These are phyloP conservation scores for Drosophila willistoni DNA, from an alignment of 1,140 invertebrate species.

Conservation along the genomic window DNA sequence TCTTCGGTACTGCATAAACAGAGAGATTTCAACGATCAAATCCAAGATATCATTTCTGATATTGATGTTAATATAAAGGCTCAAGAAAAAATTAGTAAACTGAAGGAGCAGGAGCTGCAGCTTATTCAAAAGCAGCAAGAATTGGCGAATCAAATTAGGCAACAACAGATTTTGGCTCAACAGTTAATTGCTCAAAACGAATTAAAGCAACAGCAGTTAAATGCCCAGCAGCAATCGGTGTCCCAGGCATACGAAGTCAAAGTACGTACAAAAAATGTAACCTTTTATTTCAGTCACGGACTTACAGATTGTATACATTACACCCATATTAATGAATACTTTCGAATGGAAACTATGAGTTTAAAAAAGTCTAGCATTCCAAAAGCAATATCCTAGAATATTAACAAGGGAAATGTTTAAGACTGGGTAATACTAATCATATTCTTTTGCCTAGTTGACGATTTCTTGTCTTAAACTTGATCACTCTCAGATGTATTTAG, in stretches of 20 bases:
- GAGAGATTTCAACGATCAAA: constrained; percentile 85
- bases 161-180: constrained; percentile 68
- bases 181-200: constrained; percentile 58
- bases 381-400: too few relatives aligned
- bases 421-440: too few relatives aligned
- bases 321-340: too few relatives aligned
- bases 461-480: too few relatives aligned
- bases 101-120: constrained; percentile 65
- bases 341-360: too few relatives aligned
- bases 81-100: constrained; percentile 63
- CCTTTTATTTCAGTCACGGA: not conserved
- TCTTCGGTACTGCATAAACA: constrained; percentile 50
- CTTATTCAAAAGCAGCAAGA: constrained; percentile 71
- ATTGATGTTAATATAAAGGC: constrained; percentile 85
- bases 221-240: constrained; percentile 17
- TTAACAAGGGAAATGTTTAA: too few relatives aligned
- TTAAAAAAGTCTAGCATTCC: too few relatives aligned
- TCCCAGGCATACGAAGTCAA: constrained; percentile 1
- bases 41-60: constrained; percentile 86
- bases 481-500: too few relatives aligned
- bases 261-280: constrained; percentile 28
- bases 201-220: constrained; percentile 36
- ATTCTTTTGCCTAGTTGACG: too few relatives aligned
- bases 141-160: constrained; percentile 61
- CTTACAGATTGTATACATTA: not conserved